Percentiles rank a stretch among this genome's conserved stretches.
Conservation (phyloP, 1,140 invertebrate species). For the Popillia japonica region DNA sequence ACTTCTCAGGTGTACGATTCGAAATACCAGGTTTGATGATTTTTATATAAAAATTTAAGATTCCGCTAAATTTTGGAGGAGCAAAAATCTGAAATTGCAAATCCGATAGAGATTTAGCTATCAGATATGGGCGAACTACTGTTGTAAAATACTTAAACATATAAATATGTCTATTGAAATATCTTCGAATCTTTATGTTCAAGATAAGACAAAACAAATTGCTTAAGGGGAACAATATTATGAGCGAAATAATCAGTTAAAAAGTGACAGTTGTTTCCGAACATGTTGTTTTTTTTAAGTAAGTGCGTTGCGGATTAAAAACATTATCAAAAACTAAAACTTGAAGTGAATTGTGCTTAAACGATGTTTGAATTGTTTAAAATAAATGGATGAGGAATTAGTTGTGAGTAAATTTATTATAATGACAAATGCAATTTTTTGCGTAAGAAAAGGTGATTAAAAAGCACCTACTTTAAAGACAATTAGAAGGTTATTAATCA, state of each 20-base stretch:
- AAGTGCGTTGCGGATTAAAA: neutral
- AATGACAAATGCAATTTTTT: too few relatives aligned
- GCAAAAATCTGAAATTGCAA: too few relatives aligned
- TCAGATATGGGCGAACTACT: neutral
- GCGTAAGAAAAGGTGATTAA: too few relatives aligned
- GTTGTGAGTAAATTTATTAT: neutral
- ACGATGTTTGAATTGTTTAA: neutral
- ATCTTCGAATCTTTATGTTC: neutral
- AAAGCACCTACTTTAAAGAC: too few relatives aligned
- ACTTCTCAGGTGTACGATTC: neutral
- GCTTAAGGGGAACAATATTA: neutral
- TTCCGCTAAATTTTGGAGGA: too few relatives aligned
- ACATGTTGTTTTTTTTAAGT: neutral
- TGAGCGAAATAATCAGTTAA: neutral
- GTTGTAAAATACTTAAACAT: conserved; percentile 5
- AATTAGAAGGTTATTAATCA: too few relatives aligned
- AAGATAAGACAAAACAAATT: neutral
- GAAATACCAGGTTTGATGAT: neutral
- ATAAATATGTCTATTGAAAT: neutral
- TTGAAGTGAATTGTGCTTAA: neutral
- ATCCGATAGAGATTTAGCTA: too few relatives aligned
- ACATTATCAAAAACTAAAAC: neutral
- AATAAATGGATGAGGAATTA: neutral
- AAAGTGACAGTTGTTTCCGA: neutral
- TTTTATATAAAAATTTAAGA: too few relatives aligned